phyloP scores from a whole-genome alignment of 2,113 vertebrate genomes.

The Maccullochella peelii region DNA sequence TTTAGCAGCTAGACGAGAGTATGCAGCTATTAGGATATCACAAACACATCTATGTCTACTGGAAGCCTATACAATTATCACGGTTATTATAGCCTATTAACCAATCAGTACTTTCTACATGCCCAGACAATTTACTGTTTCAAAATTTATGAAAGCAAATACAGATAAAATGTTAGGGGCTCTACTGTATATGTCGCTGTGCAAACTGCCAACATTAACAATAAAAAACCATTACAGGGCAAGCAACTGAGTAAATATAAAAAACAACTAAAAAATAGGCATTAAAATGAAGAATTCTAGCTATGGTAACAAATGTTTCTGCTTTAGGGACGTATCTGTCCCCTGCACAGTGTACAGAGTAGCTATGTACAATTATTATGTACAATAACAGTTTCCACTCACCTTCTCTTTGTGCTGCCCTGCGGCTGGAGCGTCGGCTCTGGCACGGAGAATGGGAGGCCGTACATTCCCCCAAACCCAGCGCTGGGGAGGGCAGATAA shows the following conservation, averaged over 20 bases:
- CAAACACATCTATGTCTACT: background rate
- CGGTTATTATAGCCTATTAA: background rate
- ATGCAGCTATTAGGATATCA: background rate
- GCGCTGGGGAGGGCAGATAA: conserved; percentile 28
- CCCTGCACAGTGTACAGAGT: background rate
- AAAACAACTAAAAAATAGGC: no score
- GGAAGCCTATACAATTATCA: background rate
- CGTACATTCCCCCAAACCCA: conserved; percentile 52
- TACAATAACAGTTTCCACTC: background rate
- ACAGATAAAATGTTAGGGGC: background rate
- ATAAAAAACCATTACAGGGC: background rate
- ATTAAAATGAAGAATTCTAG: background rate
- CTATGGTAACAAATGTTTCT: background rate
- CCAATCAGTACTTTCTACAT: background rate
- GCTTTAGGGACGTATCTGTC: background rate
- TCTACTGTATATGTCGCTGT: background rate
- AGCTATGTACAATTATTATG: background rate
- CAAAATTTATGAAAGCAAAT: background rate
- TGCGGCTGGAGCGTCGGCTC: conserved; percentile 58
- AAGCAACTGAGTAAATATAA: no score
- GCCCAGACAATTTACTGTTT: background rate
- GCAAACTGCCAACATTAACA: background rate
- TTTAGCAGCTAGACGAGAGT: background rate
- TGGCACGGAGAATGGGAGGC: conserved; percentile 57
- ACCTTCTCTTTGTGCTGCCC: conserved; percentile 66